Percentiles rank a stretch among this genome's conserved stretches.
phyloP scores from a whole-genome alignment of 2,888 invertebrate species.

The Sphaerophoria taeniata region DNA sequence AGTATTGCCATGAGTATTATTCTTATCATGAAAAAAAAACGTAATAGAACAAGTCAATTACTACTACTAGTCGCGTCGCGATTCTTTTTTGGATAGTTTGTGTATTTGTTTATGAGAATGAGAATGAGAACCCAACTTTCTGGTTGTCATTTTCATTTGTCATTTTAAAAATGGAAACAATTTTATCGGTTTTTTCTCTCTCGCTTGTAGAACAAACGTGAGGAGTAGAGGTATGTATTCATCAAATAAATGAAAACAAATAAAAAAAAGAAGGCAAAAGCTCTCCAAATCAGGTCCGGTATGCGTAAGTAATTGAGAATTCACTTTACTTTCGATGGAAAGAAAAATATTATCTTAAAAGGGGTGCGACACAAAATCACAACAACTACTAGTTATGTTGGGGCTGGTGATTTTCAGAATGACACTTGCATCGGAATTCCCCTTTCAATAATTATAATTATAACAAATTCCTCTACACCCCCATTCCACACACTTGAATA shows the following conservation, averaged over 20 bases:
- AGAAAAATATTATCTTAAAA: not conserved
- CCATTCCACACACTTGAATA: not conserved
- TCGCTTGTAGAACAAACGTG: not conserved
- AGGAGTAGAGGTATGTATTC: constrained; percentile 34
- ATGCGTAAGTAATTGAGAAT: not conserved
- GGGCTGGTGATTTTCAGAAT: constrained; percentile 25
- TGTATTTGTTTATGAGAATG: constrained; percentile 50
- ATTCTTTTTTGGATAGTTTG: constrained; percentile 21
- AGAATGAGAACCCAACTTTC: constrained; percentile 40
- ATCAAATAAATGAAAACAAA: not conserved
- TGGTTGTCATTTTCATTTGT: constrained; percentile 48
- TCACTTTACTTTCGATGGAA: not conserved
- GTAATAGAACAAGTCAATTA: constrained; percentile 54
- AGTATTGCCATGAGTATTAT: constrained; percentile 1
- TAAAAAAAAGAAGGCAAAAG: constrained; percentile 3
- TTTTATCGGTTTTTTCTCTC: constrained; percentile 49
- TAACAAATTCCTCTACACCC: constrained; percentile 32
- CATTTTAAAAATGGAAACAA: constrained; percentile 49
- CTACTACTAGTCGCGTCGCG: constrained; percentile 19
- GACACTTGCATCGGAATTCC: constrained; percentile 49
- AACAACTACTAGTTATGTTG: constrained; percentile 37
- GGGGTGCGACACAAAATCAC: constrained; percentile 29
- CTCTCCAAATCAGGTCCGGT: not conserved
- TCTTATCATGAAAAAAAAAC: constrained; percentile 19
- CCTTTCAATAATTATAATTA: constrained; percentile 29